Percentiles rank a stretch among this genome's conserved stretches.
These are phyloP conservation scores for Tridacna crocea DNA, from an alignment of 2,888 invertebrate genomes.

Conservation along the genomic window DNA sequence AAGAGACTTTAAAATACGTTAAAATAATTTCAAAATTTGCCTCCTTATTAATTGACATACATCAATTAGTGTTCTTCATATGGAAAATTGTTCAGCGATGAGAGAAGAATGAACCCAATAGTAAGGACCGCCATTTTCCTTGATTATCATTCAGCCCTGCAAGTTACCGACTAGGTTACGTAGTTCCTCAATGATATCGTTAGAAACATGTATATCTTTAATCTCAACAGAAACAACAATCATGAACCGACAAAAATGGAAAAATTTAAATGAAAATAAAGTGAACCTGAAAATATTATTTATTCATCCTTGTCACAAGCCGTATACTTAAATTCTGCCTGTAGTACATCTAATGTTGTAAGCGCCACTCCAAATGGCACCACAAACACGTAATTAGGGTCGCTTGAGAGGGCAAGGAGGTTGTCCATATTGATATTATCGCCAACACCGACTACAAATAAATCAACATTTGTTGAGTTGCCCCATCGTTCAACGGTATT, in stretches of 20 bases:
- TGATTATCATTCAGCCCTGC: no score
- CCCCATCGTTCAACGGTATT: neutral
- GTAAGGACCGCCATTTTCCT: no score
- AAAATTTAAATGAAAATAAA: neutral
- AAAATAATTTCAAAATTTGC: no score
- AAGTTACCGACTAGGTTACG: no score
- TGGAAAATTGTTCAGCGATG: neutral
- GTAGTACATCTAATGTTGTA: neutral
- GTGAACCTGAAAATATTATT: neutral
- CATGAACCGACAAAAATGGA: neutral
- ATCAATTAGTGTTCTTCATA: no score
- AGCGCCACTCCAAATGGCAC: neutral
- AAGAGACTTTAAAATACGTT: no score
- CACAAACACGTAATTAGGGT: slow-evolving; percentile 13
- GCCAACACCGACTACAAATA: slow-evolving; percentile 13
- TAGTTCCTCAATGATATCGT: neutral
- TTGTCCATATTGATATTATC: neutral
- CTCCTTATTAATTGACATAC: no score
- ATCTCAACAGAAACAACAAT: neutral
- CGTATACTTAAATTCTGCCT: neutral
- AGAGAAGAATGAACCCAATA: no score
- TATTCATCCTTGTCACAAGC: neutral
- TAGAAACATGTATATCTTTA: neutral
- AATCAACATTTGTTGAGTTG: neutral
- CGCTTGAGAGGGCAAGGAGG: neutral